phyloP scores from a whole-genome alignment of 2,797 vertebrate genomes.

The Phoebastria nigripes region DNA sequence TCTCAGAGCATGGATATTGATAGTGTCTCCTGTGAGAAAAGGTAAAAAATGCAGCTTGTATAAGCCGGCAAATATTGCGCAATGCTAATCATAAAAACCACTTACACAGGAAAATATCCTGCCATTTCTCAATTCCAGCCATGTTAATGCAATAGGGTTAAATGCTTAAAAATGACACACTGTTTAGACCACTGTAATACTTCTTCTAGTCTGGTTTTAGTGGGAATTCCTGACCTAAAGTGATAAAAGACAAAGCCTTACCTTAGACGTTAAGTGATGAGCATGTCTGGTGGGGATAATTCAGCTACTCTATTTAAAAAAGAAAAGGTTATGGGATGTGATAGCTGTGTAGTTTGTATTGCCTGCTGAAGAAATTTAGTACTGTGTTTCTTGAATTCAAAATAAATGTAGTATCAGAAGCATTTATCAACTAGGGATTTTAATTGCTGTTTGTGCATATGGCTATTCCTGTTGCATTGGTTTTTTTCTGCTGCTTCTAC shows the following conservation, averaged over 20 bases:
- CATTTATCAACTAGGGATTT: neutral
- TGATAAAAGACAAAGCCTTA: neutral
- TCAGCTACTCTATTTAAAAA: neutral
- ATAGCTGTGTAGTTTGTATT: neutral
- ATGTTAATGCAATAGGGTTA: neutral
- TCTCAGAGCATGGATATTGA: constrained; percentile 99
- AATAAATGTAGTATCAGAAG: neutral
- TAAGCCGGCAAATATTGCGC: neutral
- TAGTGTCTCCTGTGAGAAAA: constrained; percentile 98
- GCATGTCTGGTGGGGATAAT: neutral
- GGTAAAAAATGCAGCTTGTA: constrained; percentile 74
- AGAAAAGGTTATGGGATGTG: neutral
- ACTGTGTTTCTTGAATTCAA: neutral
- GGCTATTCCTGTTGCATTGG: neutral
- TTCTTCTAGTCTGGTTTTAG: neutral
- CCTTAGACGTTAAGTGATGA: neutral
- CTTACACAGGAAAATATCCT: neutral
- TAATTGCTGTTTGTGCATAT: neutral
- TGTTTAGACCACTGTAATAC: neutral
- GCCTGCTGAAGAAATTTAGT: neutral
- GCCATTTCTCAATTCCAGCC: neutral
- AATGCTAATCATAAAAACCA: neutral
- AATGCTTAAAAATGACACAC: neutral
- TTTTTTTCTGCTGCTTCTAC: neutral
- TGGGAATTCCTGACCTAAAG: neutral